Percentiles rank a stretch among this genome's conserved stretches.
Evolutionary conservation across 2,113 vertebrate genomes (phyloP).

Genomic region (Okapia johnstoni): DNA sequence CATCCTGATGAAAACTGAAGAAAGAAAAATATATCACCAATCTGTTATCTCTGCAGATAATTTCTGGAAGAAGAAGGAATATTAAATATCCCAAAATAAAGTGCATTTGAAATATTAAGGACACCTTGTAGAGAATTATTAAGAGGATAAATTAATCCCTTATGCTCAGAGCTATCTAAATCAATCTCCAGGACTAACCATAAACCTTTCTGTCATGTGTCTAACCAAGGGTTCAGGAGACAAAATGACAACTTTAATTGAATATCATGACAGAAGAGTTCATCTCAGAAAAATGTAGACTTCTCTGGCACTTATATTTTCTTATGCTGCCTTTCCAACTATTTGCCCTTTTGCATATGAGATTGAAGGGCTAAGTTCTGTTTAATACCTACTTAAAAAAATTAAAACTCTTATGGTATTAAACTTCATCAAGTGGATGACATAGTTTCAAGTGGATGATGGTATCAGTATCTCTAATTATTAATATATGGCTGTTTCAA

Average conservation of each 20-base stretch:
- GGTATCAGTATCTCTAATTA: neutral
- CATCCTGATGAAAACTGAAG: neutral
- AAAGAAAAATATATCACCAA: neutral
- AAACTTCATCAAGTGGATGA: neutral
- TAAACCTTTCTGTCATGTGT: constrained; percentile 47
- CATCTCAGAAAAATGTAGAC: neutral
- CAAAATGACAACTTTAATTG: constrained; percentile 51
- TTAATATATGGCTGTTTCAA: neutral
- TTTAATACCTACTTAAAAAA: neutral
- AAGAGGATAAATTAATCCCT: constrained; percentile 8
- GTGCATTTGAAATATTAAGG: neutral
- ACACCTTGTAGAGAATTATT: neutral
- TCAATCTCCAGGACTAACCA: neutral
- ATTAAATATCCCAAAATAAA: constrained; percentile 31
- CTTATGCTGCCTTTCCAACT: neutral
- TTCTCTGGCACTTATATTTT: neutral
- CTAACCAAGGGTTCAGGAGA: constrained; percentile 38
- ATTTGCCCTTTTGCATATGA: neutral
- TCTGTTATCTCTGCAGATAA: neutral
- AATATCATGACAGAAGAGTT: constrained; percentile 46
- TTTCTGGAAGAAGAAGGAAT: neutral
- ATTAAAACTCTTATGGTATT: neutral
- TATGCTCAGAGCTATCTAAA: neutral
- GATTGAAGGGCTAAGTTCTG: neutral
- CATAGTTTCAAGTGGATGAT: neutral